Base-by-base conservation (phyloP, 2,797 vertebrate species). In the Esox lucius region DNA sequence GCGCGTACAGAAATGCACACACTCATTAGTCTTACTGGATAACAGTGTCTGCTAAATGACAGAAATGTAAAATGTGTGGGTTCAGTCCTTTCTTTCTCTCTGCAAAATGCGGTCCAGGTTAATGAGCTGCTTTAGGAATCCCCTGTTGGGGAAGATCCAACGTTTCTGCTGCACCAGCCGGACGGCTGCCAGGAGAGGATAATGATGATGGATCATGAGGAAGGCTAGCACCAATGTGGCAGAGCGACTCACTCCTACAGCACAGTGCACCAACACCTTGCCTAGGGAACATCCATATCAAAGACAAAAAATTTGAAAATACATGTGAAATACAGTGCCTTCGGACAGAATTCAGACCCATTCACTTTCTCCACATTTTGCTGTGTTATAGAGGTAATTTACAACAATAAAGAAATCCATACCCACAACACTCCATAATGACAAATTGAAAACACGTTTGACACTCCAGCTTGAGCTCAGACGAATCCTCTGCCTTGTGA, bases 141-240 rank as follows among this genome's bases (percentile, higher is more conserved):
- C 96, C 61, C 93, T 90, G 77, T 98, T 99, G 64, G 96, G 96
- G 83, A 95, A 97, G 86, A 98, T 95, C 94, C 96, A 96, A 70
- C 96, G 92, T 78, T 90, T 95, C 71, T 91, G 87, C 77, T 93
- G 93, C 46, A 95, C 90, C 19, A 79, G 82, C 46, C 72, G 78
- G 12, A 91, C 77, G 1, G 94, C 91, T 24, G 90, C 82, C 66
- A 90, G 73, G 62, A 95, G 87, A 51, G 86, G 88, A 76, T 91
- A 86, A 72, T 78, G 81, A 71, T 93, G 93, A 70, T 92, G 84
- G 73, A 93, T 94, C 94, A 95, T 94, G 78, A 95, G 87, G 80
- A 93, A 95, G 75, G 92, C 91, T 7, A 94, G 82, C 74, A 95
- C 92, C 85, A 95, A 70, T 0, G 94, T 86, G 75, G 94, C 93